Evolutionary conservation across 2,888 invertebrate species (phyloP).

Genomic region (Leptinotarsa peninsularis): DNA sequence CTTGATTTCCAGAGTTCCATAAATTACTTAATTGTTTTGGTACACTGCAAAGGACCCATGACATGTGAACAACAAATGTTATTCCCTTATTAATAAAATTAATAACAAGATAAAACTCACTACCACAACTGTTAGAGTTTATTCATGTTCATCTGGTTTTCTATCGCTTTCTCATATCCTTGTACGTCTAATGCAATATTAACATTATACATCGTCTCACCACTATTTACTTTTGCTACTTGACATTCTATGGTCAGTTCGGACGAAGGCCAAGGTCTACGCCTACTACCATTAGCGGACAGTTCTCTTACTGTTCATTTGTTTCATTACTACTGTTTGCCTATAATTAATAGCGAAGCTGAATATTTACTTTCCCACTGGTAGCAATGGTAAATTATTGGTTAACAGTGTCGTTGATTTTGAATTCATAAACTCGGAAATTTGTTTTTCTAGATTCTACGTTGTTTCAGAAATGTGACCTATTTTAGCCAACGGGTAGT

Average conservation of each 20-base stretch:
- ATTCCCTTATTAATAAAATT: no score
- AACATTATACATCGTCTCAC: constrained; percentile 18
- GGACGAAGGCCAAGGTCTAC: constrained; percentile 55
- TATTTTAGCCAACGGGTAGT: constrained; percentile 6
- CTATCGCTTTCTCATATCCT: constrained; percentile 6
- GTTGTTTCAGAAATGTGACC: constrained; percentile 4
- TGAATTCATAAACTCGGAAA: constrained; percentile 21
- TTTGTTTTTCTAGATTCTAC: background rate
- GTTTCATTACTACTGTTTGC: constrained; percentile 46
- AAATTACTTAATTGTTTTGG: no score
- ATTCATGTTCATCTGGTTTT: constrained; percentile 3
- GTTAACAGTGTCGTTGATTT: constrained; percentile 25
- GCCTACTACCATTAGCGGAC: constrained; percentile 47
- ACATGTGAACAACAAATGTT: no score
- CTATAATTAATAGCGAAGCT: constrained; percentile 42
- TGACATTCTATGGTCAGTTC: constrained; percentile 51
- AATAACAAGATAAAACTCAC: no score
- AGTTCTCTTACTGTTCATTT: constrained; percentile 45
- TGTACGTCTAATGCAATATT: constrained; percentile 12
- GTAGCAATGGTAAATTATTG: constrained; percentile 31
- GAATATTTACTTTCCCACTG: constrained; percentile 44
- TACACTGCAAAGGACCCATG: no score
- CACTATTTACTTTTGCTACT: constrained; percentile 39
- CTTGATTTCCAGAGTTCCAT: no score
- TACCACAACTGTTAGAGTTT: background rate